Evolutionary conservation across 1,140 invertebrate genomes (phyloP).

Genomic region (Macrobrachium nipponense): DNA sequence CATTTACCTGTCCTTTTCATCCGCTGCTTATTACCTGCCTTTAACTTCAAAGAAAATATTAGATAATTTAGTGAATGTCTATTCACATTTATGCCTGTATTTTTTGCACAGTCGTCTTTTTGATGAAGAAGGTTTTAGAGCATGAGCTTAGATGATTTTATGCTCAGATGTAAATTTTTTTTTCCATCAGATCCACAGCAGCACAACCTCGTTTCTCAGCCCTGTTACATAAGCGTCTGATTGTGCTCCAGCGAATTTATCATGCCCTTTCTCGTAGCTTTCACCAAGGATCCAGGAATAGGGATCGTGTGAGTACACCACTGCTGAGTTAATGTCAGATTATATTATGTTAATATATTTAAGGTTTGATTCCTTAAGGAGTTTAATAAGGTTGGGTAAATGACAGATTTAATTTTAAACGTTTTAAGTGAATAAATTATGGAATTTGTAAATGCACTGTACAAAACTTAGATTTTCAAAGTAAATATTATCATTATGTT

Average conservation of each 20-base stretch:
- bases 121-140: too few relatives aligned
- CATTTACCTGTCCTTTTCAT: too few relatives aligned
- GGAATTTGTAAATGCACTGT: too few relatives aligned
- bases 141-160: too few relatives aligned
- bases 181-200: slow-evolving; percentile 60
- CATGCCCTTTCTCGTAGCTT: slow-evolving; percentile 73
- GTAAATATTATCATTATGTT: neutral
- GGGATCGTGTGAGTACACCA: slow-evolving; percentile 43
- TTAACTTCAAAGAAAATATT: too few relatives aligned
- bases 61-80: neutral
- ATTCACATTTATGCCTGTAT: neutral
- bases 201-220: slow-evolving; percentile 73
- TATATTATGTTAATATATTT: neutral
- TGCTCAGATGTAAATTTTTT: neutral
- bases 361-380: too few relatives aligned
- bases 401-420: too few relatives aligned
- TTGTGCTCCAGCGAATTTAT: slow-evolving; percentile 75
- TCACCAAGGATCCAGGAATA: slow-evolving; percentile 71
- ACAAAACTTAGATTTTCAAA: neutral
- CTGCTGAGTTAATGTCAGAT: neutral
- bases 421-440: too few relatives aligned
- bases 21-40: too few relatives aligned
- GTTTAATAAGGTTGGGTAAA: too few relatives aligned
- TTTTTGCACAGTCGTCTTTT: too few relatives aligned
- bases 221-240: slow-evolving; percentile 73